phyloP scores from a whole-genome alignment of 2,888 invertebrate genomes.

The Hipparchia semele region DNA sequence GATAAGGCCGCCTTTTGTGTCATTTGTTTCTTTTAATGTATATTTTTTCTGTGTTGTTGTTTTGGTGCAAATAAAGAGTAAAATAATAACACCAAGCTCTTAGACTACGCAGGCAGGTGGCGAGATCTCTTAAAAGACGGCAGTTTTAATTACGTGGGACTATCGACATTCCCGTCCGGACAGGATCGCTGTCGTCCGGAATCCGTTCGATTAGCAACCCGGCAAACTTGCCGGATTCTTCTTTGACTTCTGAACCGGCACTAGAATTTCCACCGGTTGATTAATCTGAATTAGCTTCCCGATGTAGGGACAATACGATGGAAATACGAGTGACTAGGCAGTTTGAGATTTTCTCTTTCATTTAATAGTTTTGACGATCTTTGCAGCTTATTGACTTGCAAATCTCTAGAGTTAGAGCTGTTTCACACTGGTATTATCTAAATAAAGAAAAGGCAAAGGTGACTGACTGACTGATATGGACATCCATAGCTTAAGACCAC shows the following conservation, averaged over 20 bases:
- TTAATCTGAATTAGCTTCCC: slow-evolving; percentile 36
- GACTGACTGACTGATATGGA: too few relatives aligned
- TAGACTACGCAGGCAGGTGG: slow-evolving; percentile 54
- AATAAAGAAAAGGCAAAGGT: too few relatives aligned
- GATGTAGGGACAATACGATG: slow-evolving; percentile 24
- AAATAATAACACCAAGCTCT: slow-evolving; percentile 41
- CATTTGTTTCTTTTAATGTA: too few relatives aligned
- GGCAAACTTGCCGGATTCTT: slow-evolving; percentile 63
- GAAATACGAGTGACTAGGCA: slow-evolving; percentile 11
- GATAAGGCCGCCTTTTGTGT: too few relatives aligned
- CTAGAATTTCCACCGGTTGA: slow-evolving; percentile 33
- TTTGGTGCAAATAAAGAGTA: too few relatives aligned
- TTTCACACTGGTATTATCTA: too few relatives aligned
- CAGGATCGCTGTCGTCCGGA: slow-evolving; percentile 60
- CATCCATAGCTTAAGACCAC: too few relatives aligned
- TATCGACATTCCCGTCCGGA: slow-evolving; percentile 65
- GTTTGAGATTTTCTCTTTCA: slow-evolving; percentile 16
- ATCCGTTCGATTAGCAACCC: slow-evolving; percentile 68
- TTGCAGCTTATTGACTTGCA: neutral
- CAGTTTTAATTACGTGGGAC: slow-evolving; percentile 71
- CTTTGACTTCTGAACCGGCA: slow-evolving; percentile 34
- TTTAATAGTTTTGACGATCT: neutral
- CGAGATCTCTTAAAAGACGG: slow-evolving; percentile 65
- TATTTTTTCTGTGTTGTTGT: too few relatives aligned
- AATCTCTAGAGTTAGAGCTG: too few relatives aligned